These are phyloP conservation scores for Sminthurides bifidus DNA, from an alignment of 1,140 invertebrate genomes.

Conservation along the genomic window DNA sequence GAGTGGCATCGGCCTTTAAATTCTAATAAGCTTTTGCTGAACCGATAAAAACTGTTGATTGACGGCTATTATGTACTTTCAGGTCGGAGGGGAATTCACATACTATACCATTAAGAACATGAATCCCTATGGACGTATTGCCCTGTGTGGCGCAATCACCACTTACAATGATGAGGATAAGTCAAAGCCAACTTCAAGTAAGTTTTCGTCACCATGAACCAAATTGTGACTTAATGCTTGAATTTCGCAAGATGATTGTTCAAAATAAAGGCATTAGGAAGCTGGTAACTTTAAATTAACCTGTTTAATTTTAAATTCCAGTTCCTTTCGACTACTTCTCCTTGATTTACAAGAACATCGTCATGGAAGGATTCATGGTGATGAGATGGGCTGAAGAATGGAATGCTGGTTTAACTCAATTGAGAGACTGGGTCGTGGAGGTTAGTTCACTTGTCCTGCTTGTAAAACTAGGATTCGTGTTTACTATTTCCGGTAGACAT, in stretches of 20 bases:
- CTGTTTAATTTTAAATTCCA: conserved; percentile 21
- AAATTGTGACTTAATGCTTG: neutral
- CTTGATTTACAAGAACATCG: conserved; percentile 44
- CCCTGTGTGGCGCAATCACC: conserved; percentile 39
- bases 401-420: conserved; percentile 45
- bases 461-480: neutral
- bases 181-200: neutral
- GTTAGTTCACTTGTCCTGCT: conserved; percentile 30
- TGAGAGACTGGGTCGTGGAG: conserved; percentile 48
- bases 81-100: conserved; percentile 41
- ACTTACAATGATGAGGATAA: conserved; percentile 9
- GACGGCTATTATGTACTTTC: neutral
- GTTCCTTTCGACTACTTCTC: conserved; percentile 42
- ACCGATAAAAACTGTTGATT: neutral
- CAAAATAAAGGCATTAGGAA: neutral
- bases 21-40: neutral
- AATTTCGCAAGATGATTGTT: too few relatives aligned
- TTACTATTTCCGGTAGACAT: neutral
- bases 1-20: conserved; percentile 26
- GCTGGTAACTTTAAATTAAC: neutral
- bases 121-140: conserved; percentile 37
- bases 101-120: conserved; percentile 37
- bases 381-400: conserved; percentile 41
- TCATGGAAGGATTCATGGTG: conserved; percentile 49
- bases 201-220: neutral